phyloP scores from a whole-genome alignment of 2,797 vertebrate genomes.

The Semaprochilodus insignis region DNA sequence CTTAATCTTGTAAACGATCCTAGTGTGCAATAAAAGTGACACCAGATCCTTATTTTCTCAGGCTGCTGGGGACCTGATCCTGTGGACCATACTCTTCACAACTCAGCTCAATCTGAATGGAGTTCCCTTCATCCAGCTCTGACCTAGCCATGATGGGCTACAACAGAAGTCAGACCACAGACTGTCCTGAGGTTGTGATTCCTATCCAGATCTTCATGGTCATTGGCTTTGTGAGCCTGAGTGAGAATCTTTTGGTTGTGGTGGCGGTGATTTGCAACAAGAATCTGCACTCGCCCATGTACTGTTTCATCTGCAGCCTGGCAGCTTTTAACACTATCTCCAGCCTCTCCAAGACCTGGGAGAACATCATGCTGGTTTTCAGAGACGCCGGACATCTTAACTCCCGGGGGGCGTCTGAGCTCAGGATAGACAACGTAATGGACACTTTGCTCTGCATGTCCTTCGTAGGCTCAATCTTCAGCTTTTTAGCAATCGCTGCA shows the following conservation, averaged over 20 bases:
- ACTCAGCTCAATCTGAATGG: neutral
- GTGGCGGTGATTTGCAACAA: conserved; percentile 88
- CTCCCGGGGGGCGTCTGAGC: conserved; percentile 76
- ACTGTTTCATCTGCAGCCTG: conserved; percentile 95
- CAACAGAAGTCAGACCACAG: conserved; percentile 66
- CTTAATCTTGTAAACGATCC: neutral
- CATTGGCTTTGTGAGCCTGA: conserved; percentile 83
- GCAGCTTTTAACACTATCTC: conserved; percentile 92
- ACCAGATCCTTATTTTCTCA: conserved; percentile 7
- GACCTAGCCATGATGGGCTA: conserved; percentile 35
- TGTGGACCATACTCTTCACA: neutral
- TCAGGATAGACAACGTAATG: conserved; percentile 86
- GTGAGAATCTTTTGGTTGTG: conserved; percentile 91
- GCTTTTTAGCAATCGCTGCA: conserved; percentile 89
- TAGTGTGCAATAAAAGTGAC: neutral
- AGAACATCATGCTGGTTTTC: conserved; percentile 88
- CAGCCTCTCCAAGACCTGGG: conserved; percentile 89
- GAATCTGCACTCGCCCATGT: conserved; percentile 94
- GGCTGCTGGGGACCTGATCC: neutral
- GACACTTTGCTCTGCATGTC: conserved; percentile 92
- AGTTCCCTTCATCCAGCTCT: neutral
- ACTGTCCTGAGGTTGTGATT: conserved; percentile 84
- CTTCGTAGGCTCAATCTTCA: conserved; percentile 92
- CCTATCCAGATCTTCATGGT: conserved; percentile 88
- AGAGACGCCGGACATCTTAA: conserved; percentile 82